Conservation (phyloP, 2,888 invertebrate genomes). For the Agonopterix alstromeriana region DNA sequence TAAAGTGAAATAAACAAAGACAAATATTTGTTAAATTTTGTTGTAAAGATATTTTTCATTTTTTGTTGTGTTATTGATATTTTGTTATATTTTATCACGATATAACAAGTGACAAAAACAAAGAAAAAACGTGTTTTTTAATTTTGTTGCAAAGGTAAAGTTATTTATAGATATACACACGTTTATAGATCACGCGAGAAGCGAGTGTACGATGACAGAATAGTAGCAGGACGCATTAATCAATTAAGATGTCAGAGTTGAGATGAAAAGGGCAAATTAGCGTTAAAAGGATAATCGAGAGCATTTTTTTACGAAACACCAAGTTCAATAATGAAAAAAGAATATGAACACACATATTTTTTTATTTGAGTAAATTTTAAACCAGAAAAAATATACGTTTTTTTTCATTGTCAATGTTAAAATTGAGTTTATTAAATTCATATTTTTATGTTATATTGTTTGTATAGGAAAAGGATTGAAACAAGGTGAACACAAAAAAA, state of each 20-base stretch:
- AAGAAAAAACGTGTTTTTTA: too few relatives aligned
- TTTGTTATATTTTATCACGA: too few relatives aligned
- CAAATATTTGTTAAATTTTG: too few relatives aligned
- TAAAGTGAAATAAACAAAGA: too few relatives aligned
- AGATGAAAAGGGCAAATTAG: slow-evolving; percentile 39
- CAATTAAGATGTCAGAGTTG: slow-evolving; percentile 41
- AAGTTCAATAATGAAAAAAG: not conserved
- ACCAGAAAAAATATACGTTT: too few relatives aligned
- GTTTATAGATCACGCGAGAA: slow-evolving; percentile 43
- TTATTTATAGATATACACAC: too few relatives aligned
- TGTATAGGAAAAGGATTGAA: slow-evolving; percentile 5
- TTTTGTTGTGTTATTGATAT: too few relatives aligned
- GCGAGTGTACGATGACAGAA: slow-evolving; percentile 36
- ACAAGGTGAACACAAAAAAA: slow-evolving; percentile 30
- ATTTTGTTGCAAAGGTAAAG: slow-evolving; percentile 1
- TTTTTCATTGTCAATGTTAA: too few relatives aligned
- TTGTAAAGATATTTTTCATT: too few relatives aligned
- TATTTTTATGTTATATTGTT: slow-evolving; percentile 7
- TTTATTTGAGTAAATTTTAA: too few relatives aligned
- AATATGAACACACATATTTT: not conserved
- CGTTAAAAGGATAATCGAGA: slow-evolving; percentile 32
- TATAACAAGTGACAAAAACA: too few relatives aligned
- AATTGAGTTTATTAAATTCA: not conserved
- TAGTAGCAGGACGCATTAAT: slow-evolving; percentile 44
- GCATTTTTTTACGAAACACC: slow-evolving; percentile 1